These are phyloP conservation scores for Sebastes diploproa DNA, from an alignment of 2,797 vertebrate species.

Conservation along the genomic window DNA sequence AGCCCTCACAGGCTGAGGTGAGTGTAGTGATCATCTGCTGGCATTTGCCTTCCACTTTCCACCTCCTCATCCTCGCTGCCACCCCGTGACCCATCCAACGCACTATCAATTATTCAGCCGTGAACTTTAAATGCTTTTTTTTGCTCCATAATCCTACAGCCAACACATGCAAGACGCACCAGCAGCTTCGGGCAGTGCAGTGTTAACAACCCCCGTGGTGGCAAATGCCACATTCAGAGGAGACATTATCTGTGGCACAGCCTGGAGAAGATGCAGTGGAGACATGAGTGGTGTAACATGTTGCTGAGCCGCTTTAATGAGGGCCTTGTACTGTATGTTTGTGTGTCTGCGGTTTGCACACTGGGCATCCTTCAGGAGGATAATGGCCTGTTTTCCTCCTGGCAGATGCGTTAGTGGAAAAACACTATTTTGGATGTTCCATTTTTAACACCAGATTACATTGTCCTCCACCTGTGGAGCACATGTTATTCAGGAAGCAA, in stretches of 20 bases:
- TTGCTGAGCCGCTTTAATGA: slow-evolving; percentile 58
- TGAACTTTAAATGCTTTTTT: slow-evolving; percentile 79
- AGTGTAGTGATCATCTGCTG: slow-evolving; percentile 61
- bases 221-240: slow-evolving; percentile 32
- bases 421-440: slow-evolving; percentile 22
- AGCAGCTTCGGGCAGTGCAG: slow-evolving; percentile 2
- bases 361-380: slow-evolving; percentile 41
- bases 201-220: slow-evolving; percentile 48
- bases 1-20: slow-evolving; percentile 64
- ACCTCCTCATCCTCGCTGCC: slow-evolving; percentile 59
- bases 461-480: slow-evolving; percentile 27
- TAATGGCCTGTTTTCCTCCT: slow-evolving; percentile 43
- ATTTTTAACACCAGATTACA: slow-evolving; percentile 24
- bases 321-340: slow-evolving; percentile 29
- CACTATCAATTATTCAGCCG: slow-evolving; percentile 81
- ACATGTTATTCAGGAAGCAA: background rate
- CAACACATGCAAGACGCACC: slow-evolving; percentile 6
- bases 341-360: slow-evolving; percentile 34
- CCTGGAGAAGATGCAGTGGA: slow-evolving; percentile 27
- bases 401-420: slow-evolving; percentile 6
- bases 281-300: slow-evolving; percentile 33
- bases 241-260: slow-evolving; percentile 32
- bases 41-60: slow-evolving; percentile 65
- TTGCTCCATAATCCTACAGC: slow-evolving; percentile 43
- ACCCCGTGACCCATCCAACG: slow-evolving; percentile 66